Percentiles rank a stretch among this genome's conserved stretches.
These are phyloP conservation scores for Lepus timidus DNA, from an alignment of 2,113 vertebrate species.

Conservation along the genomic window DNA sequence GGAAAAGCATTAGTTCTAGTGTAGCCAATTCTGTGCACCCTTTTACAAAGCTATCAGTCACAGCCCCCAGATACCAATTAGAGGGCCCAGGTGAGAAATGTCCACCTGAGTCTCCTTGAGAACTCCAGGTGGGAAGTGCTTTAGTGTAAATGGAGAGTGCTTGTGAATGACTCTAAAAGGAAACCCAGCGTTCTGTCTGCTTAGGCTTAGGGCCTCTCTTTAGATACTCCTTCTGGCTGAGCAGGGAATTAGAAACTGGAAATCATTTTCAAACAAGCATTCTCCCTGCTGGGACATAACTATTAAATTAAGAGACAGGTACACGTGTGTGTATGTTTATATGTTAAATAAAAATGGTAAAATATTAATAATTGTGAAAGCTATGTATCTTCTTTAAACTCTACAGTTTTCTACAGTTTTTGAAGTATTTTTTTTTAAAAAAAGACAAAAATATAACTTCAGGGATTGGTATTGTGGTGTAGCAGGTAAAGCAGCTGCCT, in stretches of 20 bases:
- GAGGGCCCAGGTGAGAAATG: not conserved
- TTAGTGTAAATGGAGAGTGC: conserved; percentile 7
- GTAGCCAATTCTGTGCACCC: not conserved
- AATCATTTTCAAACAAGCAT: conserved; percentile 59
- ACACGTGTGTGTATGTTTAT: too few species aligned
- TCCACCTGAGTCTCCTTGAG: conserved; percentile 18
- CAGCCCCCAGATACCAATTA: conserved; percentile 49
- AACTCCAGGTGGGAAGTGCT: conserved; percentile 25
- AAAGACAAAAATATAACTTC: too few species aligned
- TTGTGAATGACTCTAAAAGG: conserved; percentile 34
- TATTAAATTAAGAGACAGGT: too few species aligned
- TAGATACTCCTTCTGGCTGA: not conserved
- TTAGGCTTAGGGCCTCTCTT: not conserved
- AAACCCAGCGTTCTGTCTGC: conserved; percentile 24
- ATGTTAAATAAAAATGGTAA: too few species aligned
- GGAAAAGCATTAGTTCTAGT: not conserved
- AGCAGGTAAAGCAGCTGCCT: too few species aligned
- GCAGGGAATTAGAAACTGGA: conserved; percentile 62
- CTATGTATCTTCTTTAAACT: too few species aligned
- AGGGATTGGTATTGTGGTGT: too few species aligned
- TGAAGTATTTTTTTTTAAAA: too few species aligned
- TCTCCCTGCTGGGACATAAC: not conserved
- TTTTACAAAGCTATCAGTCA: conserved; percentile 39
- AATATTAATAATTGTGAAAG: too few species aligned
- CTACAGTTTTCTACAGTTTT: too few species aligned